Evolutionary conservation across 2,888 invertebrate genomes (phyloP).

Genomic region (Drosophila rellima): DNA sequence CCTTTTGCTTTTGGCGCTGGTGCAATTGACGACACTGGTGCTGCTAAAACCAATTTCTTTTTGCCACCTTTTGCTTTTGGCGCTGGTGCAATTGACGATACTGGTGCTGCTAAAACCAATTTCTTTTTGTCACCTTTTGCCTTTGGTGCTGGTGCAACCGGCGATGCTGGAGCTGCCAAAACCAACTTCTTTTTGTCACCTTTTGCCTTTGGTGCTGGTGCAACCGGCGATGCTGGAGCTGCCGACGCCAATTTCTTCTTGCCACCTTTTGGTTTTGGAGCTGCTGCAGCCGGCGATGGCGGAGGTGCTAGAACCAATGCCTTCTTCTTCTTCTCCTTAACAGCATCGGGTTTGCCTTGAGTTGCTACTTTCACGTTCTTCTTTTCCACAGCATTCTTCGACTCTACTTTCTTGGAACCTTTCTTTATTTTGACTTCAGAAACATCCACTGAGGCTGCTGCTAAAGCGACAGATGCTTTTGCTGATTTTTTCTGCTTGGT

Average conservation of each 20-base stretch:
- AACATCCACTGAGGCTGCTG: neutral
- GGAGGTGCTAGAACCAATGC: constrained; percentile 62
- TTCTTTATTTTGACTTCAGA: constrained; percentile 23
- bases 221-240: constrained; percentile 51
- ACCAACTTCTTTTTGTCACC: constrained; percentile 43
- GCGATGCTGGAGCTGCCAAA: constrained; percentile 58
- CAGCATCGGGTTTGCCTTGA: constrained; percentile 5
- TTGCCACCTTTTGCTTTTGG: too few species aligned
- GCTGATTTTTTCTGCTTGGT: constrained; percentile 35
- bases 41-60: too few species aligned
- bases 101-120: too few species aligned
- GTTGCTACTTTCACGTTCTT: neutral
- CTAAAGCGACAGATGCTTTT: constrained; percentile 9
- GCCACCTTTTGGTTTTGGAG: constrained; percentile 14
- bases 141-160: constrained; percentile 26
- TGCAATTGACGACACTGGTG: too few species aligned
- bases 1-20: neutral
- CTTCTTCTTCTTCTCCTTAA: constrained; percentile 27
- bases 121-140: too few species aligned
- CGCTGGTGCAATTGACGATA: too few species aligned
- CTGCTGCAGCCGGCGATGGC: constrained; percentile 46
- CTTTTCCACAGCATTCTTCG: constrained; percentile 8
- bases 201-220: constrained; percentile 10
- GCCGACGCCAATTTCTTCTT: constrained; percentile 55
- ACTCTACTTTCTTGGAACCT: constrained; percentile 13